Evolutionary conservation across 2,797 vertebrate genomes (phyloP).

Genomic region (Chelidonichthys spinosus): DNA sequence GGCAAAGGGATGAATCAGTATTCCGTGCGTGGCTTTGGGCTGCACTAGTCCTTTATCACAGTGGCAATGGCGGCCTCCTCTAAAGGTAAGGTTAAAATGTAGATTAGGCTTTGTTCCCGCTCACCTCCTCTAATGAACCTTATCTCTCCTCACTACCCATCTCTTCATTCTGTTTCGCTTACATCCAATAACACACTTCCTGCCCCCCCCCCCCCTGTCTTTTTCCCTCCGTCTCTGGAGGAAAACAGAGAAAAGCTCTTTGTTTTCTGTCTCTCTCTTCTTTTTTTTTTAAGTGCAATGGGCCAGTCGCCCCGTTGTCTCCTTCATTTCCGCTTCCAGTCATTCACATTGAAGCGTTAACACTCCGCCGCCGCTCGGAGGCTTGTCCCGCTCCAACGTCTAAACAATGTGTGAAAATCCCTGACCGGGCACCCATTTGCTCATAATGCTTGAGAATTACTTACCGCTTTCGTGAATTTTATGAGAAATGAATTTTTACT

Average conservation of each 20-base stretch:
- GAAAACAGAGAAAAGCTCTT: conserved; percentile 53
- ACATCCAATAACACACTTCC: conserved; percentile 50
- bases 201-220: conserved; percentile 32
- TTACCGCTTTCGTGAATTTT: neutral
- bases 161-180: conserved; percentile 66
- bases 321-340: conserved; percentile 52
- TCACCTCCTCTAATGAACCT: conserved; percentile 80
- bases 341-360: conserved; percentile 38
- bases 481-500: too few species aligned
- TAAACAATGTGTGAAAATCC: conserved; percentile 17
- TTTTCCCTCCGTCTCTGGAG: conserved; percentile 34
- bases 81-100: conserved; percentile 84
- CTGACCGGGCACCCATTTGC: neutral
- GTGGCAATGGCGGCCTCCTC: conserved; percentile 65
- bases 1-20: conserved; percentile 77
- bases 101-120: conserved; percentile 80
- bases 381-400: neutral
- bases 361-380: conserved; percentile 20
- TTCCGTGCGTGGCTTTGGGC: conserved; percentile 63
- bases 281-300: conserved; percentile 36
- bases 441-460: conserved; percentile 5
- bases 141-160: conserved; percentile 74
- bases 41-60: conserved; percentile 75
- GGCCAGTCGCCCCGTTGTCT: conserved; percentile 46
- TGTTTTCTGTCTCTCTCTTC: conserved; percentile 40